Conservation (phyloP, 2,113 vertebrate genomes). For the Oncorhynchus kisutch region DNA sequence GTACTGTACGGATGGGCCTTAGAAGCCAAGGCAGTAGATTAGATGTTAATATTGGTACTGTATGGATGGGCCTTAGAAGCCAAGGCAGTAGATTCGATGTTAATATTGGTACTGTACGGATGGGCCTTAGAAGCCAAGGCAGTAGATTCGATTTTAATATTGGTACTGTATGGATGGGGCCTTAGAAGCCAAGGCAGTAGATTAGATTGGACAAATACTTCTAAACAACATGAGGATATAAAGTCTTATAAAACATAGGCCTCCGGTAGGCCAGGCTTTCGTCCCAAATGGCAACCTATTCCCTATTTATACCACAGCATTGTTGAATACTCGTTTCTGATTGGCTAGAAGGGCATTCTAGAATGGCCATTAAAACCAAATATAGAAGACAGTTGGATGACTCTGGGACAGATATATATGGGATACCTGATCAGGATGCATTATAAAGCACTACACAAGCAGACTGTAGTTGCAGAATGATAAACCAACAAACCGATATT, state of each 20-base stretch:
- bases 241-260: neutral
- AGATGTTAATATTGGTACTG: neutral
- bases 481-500: too few species aligned
- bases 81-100: constrained; percentile 44
- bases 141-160: constrained; percentile 20
- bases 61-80: constrained; percentile 31
- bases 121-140: constrained; percentile 45
- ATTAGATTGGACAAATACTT: constrained; percentile 22
- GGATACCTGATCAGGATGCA: too few species aligned
- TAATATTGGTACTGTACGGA: constrained; percentile 19
- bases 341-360: too few species aligned
- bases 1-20: constrained; percentile 26
- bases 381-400: too few species aligned
- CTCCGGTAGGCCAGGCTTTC: neutral
- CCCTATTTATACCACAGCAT: too few species aligned
- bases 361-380: too few species aligned
- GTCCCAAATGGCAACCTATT: constrained; percentile 16
- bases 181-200: constrained; percentile 46
- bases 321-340: too few species aligned
- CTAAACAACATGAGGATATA: neutral
- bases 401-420: too few species aligned
- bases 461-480: too few species aligned
- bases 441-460: too few species aligned
- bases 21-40: constrained; percentile 45
- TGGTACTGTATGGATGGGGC: constrained; percentile 6